These are phyloP conservation scores for Anoplopoma fimbria DNA, from an alignment of 2,113 vertebrate genomes.

Conservation along the genomic window DNA sequence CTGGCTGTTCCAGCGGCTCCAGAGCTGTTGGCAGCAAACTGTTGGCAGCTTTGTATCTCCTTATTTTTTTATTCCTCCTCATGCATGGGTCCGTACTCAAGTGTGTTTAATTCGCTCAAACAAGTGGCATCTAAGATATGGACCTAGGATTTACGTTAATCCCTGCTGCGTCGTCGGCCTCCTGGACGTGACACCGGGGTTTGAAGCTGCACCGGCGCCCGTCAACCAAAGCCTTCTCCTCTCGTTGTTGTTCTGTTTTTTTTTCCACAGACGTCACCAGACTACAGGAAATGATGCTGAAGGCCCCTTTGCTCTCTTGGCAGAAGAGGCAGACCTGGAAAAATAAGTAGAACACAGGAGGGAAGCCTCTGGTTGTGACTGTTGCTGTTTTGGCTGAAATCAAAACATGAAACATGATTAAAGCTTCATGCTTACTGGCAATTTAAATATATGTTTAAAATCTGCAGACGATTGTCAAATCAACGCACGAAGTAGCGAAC, in stretches of 20 bases:
- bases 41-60: conserved; percentile 46
- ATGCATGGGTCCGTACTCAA: conserved; percentile 22
- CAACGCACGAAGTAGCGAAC: background rate
- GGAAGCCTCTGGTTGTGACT: conserved; percentile 32
- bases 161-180: conserved; percentile 6
- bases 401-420: background rate
- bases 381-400: conserved; percentile 33
- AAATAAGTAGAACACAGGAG: conserved; percentile 61
- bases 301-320: conserved; percentile 66
- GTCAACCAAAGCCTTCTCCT: conserved; percentile 44
- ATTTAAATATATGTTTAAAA: background rate
- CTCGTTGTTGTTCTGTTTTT: conserved; percentile 62
- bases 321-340: conserved; percentile 59
- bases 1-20: conserved; percentile 54
- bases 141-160: conserved; percentile 14
- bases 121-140: conserved; percentile 54
- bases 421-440: background rate
- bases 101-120: conserved; percentile 32
- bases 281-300: conserved; percentile 73
- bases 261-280: conserved; percentile 76
- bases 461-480: background rate
- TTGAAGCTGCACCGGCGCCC: conserved; percentile 63
- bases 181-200: too few species aligned
- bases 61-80: conserved; percentile 34
- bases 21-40: conserved; percentile 47